A percentile compares a stretch with the other conserved stretches of the same genome.
These are phyloP conservation scores for Ips nitidus DNA, from an alignment of 1,140 invertebrate species.

Conservation along the genomic window DNA sequence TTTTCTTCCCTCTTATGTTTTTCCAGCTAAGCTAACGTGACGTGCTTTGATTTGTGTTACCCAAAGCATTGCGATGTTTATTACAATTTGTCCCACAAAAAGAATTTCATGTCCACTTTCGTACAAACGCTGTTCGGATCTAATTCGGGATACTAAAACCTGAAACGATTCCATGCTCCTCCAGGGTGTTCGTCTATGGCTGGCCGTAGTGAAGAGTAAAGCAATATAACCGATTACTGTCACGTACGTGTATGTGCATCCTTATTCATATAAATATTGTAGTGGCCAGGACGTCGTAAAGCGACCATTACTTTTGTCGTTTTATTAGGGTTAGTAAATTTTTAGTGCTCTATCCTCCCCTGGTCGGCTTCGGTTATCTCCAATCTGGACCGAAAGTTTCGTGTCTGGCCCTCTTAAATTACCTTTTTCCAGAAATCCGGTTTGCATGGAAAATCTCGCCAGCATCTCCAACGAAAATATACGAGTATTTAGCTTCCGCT, in stretches of 20 bases:
- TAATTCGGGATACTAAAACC: too few species aligned
- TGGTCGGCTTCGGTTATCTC: conserved; percentile 24
- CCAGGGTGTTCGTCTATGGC: too few species aligned
- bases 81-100: too few species aligned
- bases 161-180: neutral
- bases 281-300: conserved; percentile 26
- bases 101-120: too few species aligned
- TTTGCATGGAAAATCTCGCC: conserved; percentile 1
- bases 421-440: neutral
- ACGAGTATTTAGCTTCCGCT: neutral
- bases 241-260: conserved; percentile 22
- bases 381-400: conserved; percentile 19
- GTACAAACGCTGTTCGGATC: too few species aligned
- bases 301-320: conserved; percentile 27
- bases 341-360: conserved; percentile 15
- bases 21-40: too few species aligned
- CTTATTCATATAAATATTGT: conserved; percentile 29
- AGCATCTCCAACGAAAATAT: neutral
- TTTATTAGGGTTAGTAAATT: conserved; percentile 26
- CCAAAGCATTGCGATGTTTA: too few species aligned
- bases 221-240: conserved; percentile 22
- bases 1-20: too few species aligned
- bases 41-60: too few species aligned
- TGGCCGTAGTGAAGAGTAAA: neutral
- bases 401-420: neutral